A percentile compares a stretch with the other conserved stretches of the same genome.
These are phyloP conservation scores for Pygmarrhopalites habei DNA, from an alignment of 1,140 invertebrate genomes.

Conservation along the genomic window DNA sequence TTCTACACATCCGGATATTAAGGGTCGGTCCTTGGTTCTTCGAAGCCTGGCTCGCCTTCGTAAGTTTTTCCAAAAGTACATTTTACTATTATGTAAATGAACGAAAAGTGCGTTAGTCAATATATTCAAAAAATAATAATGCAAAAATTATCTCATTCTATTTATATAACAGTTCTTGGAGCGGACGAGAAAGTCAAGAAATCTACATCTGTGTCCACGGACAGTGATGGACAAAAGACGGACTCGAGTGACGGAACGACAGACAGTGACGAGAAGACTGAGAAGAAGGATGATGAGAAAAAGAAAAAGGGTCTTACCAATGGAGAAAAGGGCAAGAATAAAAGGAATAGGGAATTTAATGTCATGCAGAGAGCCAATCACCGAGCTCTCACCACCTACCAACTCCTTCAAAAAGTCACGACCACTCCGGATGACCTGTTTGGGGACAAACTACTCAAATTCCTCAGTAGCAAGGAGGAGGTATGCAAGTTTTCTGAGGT, in stretches of 20 bases:
- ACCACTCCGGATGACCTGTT: not conserved
- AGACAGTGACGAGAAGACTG: slow-evolving; percentile 4
- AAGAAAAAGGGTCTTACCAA: not conserved
- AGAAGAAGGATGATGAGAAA: not conserved
- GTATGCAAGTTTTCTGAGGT: not conserved
- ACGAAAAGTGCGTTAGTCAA: slow-evolving; percentile 4
- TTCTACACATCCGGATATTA: slow-evolving; percentile 56
- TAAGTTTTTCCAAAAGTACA: slow-evolving; percentile 6
- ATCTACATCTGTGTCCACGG: not conserved
- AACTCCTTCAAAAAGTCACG: slow-evolving; percentile 18
- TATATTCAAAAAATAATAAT: slow-evolving; percentile 3
- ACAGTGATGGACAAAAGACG: not conserved
- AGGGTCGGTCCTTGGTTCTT: slow-evolving; percentile 58
- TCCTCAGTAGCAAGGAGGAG: not conserved
- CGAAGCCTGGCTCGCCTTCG: slow-evolving; percentile 51
- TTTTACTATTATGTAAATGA: slow-evolving; percentile 9
- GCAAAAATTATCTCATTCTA: not conserved
- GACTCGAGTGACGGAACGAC: not conserved
- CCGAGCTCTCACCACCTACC: slow-evolving; percentile 13
- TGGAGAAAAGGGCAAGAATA: not conserved
- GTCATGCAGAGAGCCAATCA: slow-evolving; percentile 19
- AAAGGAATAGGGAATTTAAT: not conserved
- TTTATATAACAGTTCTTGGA: too few relatives aligned
- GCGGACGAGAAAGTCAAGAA: not conserved
- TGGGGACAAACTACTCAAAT: slow-evolving; percentile 7